Base-by-base conservation (phyloP, 2,888 invertebrate species). In the Dendrolimus pini region DNA sequence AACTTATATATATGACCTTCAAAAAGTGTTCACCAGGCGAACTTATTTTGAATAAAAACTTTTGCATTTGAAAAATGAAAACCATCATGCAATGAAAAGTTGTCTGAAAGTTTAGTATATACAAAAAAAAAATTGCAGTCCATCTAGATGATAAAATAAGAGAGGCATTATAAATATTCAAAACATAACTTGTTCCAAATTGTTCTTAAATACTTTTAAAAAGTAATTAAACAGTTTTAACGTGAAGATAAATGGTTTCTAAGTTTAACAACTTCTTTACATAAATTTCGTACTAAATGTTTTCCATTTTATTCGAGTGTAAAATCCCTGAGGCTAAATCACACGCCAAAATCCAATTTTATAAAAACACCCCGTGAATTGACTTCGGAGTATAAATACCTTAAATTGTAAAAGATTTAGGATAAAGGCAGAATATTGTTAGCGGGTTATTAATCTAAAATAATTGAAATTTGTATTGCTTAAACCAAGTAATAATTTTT, bases 391-490 rank as follows among this genome's bases (percentile, higher is more conserved):
- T 72, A 75, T 76, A 71, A 69, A 74, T 70, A 73, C 73, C 68
- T 63, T 64, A 72, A 75, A 73, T 72, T 74, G 68, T 78, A 82
- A 65, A 60, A 72, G 82, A 81, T 82, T 81, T 47, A 12, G 47
- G 12, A 47, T 47, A 47, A 30, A 47, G 47, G 9, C 47, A 12
- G 12, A 47, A 47, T 47, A 47, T 47, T 47, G 8, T 47, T 47
- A 77, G 77, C 78, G 84, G 84, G 84, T 88, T 87, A 88, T 87
- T 89, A 88, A 87, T 85, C 85, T 84, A 83, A 82, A 84, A 80
- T 85, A 83, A 85, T 82, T 83, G 83, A 83, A 81, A 47, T 47
- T 47, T 10, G 8, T 10, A 10, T 47, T 47, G 47, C 47, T 47
- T 47, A 30, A 30, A 6, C 30, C 30, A 30, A 30, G 30, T 30